Evolutionary conservation across 2,888 invertebrate species (phyloP).

Genomic region (Pammene fasciana): DNA sequence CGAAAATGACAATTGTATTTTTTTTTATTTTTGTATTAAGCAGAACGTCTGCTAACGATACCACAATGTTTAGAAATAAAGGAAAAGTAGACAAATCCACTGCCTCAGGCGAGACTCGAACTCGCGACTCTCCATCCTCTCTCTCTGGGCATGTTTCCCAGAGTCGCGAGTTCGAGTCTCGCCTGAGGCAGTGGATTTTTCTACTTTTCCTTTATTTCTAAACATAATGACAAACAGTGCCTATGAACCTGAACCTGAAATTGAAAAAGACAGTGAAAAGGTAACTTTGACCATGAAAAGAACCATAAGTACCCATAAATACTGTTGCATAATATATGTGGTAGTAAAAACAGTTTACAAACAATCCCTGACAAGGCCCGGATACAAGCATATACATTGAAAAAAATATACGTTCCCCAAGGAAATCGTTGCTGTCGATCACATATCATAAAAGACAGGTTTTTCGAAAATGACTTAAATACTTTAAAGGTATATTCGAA

Average conservation of each 20-base stretch:
- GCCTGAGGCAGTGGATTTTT: too few species aligned
- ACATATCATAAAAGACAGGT: conserved; percentile 17
- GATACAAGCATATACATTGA: conserved; percentile 13
- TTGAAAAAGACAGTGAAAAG: neutral
- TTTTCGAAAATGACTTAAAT: conserved; percentile 22
- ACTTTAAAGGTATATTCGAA: conserved; percentile 21
- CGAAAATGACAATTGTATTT: conserved; percentile 3
- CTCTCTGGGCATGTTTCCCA: too few species aligned
- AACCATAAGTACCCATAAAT: neutral
- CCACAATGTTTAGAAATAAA: too few species aligned
- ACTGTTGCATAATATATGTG: conserved; percentile 9
- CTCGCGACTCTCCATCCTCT: too few species aligned
- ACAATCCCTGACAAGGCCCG: conserved; percentile 18
- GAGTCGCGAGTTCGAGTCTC: too few species aligned
- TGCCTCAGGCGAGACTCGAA: too few species aligned
- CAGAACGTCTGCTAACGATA: too few species aligned
- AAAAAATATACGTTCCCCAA: conserved; percentile 13
- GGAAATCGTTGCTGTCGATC: conserved; percentile 25
- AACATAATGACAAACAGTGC: too few species aligned
- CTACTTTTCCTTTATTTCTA: too few species aligned
- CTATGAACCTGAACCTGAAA: conserved; percentile 7
- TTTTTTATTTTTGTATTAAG: too few species aligned
- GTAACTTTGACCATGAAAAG: too few species aligned
- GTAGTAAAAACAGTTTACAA: conserved; percentile 3
- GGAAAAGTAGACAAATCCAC: too few species aligned